These are phyloP conservation scores for Spatulosminthurus flaviceps DNA, from an alignment of 2,888 invertebrate species.

Conservation along the genomic window DNA sequence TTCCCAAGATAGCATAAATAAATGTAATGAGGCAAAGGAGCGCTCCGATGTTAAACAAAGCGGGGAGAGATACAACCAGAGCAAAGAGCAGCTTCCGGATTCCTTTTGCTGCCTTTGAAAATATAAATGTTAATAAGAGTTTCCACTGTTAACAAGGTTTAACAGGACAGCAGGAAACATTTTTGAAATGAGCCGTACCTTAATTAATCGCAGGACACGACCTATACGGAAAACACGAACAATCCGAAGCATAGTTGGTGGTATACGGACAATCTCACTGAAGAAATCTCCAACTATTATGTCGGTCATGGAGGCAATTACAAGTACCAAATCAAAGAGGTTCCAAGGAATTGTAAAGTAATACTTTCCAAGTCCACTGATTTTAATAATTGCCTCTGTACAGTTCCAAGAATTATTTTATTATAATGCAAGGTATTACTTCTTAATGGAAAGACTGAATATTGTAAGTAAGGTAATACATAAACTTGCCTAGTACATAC, in stretches of 20 bases:
- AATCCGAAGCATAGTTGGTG: slow-evolving; percentile 62
- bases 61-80: slow-evolving; percentile 92
- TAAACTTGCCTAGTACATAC: slow-evolving; percentile 80
- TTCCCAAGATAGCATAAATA: slow-evolving; percentile 96
- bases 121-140: background rate
- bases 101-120: slow-evolving; percentile 86
- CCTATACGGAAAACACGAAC: slow-evolving; percentile 97
- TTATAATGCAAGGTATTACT: background rate
- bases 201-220: slow-evolving; percentile 94
- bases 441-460: too few species aligned
- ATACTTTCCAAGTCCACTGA: slow-evolving; percentile 90
- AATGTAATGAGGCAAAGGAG: slow-evolving; percentile 91
- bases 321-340: slow-evolving; percentile 93
- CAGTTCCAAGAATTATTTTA: slow-evolving; percentile 64
- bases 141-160: too few species aligned
- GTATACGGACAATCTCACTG: slow-evolving; percentile 55
- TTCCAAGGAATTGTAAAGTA: slow-evolving; percentile 98
- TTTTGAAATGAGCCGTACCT: too few species aligned
- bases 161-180: too few species aligned
- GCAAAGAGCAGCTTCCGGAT: slow-evolving; percentile 95
- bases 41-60: slow-evolving; percentile 94
- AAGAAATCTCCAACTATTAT: slow-evolving; percentile 64
- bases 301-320: slow-evolving; percentile 87
- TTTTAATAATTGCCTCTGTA: slow-evolving; percentile 92
- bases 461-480: too few species aligned